Evolutionary conservation across 2,113 vertebrate genomes (phyloP).

Genomic region (Macaca fascicularis): DNA sequence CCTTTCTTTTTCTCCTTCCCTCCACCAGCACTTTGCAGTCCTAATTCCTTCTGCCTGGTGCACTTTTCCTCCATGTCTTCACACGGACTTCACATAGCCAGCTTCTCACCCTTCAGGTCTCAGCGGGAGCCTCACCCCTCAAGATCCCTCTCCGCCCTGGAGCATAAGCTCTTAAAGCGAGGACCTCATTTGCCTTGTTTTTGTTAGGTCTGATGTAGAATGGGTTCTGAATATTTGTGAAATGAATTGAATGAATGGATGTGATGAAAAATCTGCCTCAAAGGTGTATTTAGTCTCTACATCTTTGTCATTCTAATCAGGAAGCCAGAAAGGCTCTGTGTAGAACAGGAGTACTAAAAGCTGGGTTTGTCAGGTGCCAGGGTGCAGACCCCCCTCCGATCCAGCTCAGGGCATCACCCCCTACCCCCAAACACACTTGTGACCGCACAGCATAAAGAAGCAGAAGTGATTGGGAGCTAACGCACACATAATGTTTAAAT

Average conservation of each 20-base stretch:
- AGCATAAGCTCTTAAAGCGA: not conserved
- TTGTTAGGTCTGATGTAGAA: not conserved
- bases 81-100: fast-evolving
- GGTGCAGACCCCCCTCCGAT: not conserved
- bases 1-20: not conserved
- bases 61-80: not conserved
- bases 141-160: not conserved
- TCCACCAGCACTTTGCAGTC: not conserved
- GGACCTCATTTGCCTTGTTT: not conserved
- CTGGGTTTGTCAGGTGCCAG: not conserved
- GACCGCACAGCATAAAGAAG: not conserved
- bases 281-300: not conserved
- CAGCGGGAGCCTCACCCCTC: not conserved
- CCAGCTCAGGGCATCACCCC: not conserved
- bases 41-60: not conserved
- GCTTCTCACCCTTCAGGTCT: not conserved
- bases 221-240: not conserved
- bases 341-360: not conserved
- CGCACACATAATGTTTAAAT: not conserved
- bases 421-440: not conserved
- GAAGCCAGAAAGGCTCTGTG: not conserved
- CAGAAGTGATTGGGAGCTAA: not conserved
- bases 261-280: not conserved
- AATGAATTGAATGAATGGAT: not conserved
- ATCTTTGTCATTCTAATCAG: not conserved